These are phyloP conservation scores for Chrysotoxum bicinctum DNA, from an alignment of 2,888 invertebrate genomes.

Conservation along the genomic window DNA sequence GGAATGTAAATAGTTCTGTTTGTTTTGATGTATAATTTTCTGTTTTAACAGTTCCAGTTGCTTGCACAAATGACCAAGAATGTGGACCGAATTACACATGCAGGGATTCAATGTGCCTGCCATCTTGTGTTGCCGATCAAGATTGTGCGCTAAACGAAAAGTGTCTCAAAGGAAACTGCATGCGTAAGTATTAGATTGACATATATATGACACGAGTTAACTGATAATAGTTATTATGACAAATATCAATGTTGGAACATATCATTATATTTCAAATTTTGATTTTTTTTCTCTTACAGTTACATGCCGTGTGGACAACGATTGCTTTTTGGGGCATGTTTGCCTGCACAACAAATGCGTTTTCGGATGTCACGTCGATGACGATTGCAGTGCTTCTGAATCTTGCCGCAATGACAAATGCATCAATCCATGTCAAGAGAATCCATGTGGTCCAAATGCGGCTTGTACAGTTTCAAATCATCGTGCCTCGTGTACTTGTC, in stretches of 20 bases:
- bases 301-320: slow-evolving; percentile 94
- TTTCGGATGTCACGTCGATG: slow-evolving; percentile 92
- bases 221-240: too few relatives aligned
- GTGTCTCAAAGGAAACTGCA: slow-evolving; percentile 90
- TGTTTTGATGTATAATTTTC: neutral
- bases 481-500: slow-evolving; percentile 91
- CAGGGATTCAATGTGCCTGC: slow-evolving; percentile 91
- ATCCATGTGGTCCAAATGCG: slow-evolving; percentile 93
- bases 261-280: neutral
- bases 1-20: neutral
- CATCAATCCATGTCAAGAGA: slow-evolving; percentile 88
- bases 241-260: neutral
- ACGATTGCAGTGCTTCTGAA: slow-evolving; percentile 93
- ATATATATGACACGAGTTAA: too few relatives aligned
- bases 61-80: slow-evolving; percentile 87
- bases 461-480: slow-evolving; percentile 90
- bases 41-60: slow-evolving; percentile 86
- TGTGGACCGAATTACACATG: slow-evolving; percentile 89
- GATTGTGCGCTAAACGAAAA: slow-evolving; percentile 95
- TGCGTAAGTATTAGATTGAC: slow-evolving; percentile 84
- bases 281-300: slow-evolving; percentile 81
- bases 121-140: slow-evolving; percentile 88
- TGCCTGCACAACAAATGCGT: slow-evolving; percentile 93
- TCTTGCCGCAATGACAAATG: slow-evolving; percentile 92
- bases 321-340: slow-evolving; percentile 95